Evolutionary conservation across 92 coral and sea anemone genomes (phyloP), one percentile per base, ranked within the genome.

Genomic region (Palythoa caribaeorum): DNA sequence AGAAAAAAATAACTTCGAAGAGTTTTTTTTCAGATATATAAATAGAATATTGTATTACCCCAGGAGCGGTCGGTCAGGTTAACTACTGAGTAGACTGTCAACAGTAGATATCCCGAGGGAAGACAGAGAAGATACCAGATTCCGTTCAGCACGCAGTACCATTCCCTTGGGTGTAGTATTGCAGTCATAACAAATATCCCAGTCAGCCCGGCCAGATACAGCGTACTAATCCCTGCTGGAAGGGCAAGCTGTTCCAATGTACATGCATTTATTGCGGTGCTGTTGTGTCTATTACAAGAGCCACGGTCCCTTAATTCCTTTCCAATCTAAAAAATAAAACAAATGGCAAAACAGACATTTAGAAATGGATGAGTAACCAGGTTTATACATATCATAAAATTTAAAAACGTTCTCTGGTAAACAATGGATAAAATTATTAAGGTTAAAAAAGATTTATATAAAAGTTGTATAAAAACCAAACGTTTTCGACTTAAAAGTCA

Each of bases 81-180:
- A 38, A 83, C 89, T 6, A 91, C 48, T 6, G 94, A 88, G 62
- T 88, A 91, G 69, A 91, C 54, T 19, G 94, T 88, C 44, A 91
- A 91, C 20, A 91, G 70, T 0, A 91, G 84, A 57, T 91, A 88
- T 3, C 94, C 94, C 2, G 94, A 88, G 3, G 94, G 94, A 0
- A 91, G 79, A 63, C 94, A 95, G 19, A 94, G 87, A 9, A 97
- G 87, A 71, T 95, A 97, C 99, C 98, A 97, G 21, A 97, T 13
- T 38, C 99, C 99, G 74, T 97, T 92, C 6, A 91, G 7, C 84
- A 97, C 39, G 76, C 97, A 94, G 44, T 76, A 88, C 36, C 90
- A 92, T 90, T 97, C 99, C 51, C 91, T 81, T 17, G 96, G 96
- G 75, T 97, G 99, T 20, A 96, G 74, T 6, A 90, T 12, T 10